These are phyloP conservation scores for Mechanitis mazaeus DNA, from an alignment of 2,888 invertebrate genomes.

Conservation along the genomic window DNA sequence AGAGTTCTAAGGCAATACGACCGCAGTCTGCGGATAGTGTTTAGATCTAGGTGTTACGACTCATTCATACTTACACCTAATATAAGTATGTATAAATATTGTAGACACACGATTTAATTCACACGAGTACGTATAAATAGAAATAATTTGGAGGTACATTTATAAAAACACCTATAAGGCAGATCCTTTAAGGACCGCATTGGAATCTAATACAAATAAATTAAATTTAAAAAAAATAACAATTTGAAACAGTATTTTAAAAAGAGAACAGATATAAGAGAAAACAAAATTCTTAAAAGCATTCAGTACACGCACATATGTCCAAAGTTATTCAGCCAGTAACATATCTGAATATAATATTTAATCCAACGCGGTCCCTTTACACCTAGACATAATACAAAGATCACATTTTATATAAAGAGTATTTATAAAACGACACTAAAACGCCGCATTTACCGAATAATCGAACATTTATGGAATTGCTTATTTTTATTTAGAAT, in stretches of 20 bases:
- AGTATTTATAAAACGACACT: slow-evolving; percentile 36
- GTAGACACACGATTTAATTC: slow-evolving; percentile 39
- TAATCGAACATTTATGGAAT: slow-evolving; percentile 44
- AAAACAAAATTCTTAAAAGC: neutral
- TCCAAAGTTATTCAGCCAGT: neutral
- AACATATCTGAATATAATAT: neutral
- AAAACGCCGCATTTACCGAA: slow-evolving; percentile 28
- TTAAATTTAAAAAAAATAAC: neutral
- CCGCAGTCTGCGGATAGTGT: slow-evolving; percentile 43
- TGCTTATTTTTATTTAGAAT: slow-evolving; percentile 63
- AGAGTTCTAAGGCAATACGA: slow-evolving; percentile 59
- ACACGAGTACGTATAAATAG: slow-evolving; percentile 33
- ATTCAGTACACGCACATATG: neutral
- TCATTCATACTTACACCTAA: slow-evolving; percentile 39
- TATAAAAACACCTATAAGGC: slow-evolving; percentile 73
- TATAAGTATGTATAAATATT: slow-evolving; percentile 52
- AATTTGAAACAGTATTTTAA: neutral
- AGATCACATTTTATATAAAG: slow-evolving; percentile 62
- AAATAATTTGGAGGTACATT: slow-evolving; percentile 55
- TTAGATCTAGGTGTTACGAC: slow-evolving; percentile 35
- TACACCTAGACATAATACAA: slow-evolving; percentile 51
- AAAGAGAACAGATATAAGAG: neutral
- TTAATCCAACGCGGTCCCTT: slow-evolving; percentile 43
- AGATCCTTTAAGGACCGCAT: slow-evolving; percentile 65
- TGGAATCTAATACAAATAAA: slow-evolving; percentile 27